Conservation (phyloP, 2,113 vertebrate genomes). For the Ceratotherium simum region DNA sequence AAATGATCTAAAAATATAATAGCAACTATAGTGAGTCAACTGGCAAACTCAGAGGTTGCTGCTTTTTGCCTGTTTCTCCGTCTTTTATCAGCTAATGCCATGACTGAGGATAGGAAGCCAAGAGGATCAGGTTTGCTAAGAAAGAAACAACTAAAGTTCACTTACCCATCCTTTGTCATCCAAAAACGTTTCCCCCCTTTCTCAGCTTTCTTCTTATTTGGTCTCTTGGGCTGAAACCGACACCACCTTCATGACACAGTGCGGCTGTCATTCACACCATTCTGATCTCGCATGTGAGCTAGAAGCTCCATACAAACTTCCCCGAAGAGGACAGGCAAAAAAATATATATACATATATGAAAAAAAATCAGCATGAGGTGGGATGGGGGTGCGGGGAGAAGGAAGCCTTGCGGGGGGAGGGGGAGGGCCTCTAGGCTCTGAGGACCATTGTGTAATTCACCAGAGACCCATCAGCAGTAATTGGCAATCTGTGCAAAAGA, state of each 20-base stretch:
- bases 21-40: conserved; percentile 83
- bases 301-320: conserved; percentile 86
- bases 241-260: conserved; percentile 86
- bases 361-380: conserved; percentile 73
- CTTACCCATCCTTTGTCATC: conserved; percentile 89
- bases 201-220: conserved; percentile 76
- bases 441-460: conserved; percentile 87
- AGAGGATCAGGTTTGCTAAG: conserved; percentile 77
- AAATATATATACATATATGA: conserved; percentile 63
- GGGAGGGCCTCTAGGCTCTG: conserved; percentile 85
- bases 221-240: conserved; percentile 81
- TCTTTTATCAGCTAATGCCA: conserved; percentile 72
- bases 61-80: conserved; percentile 68
- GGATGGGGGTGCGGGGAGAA: conserved; percentile 78
- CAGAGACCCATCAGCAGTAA: conserved; percentile 81
- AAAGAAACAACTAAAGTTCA: conserved; percentile 88
- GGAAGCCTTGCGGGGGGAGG: conserved; percentile 71
- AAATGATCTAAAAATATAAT: conserved; percentile 83
- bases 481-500: conserved; percentile 79
- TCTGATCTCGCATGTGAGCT: conserved; percentile 82
- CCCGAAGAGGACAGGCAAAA: conserved; percentile 84
- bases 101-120: conserved; percentile 57
- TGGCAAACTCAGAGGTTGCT: conserved; percentile 81
- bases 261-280: conserved; percentile 84
- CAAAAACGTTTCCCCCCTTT: conserved; percentile 73